A percentile compares a stretch with the other conserved stretches of the same genome.
Conservation (phyloP, 2,113 vertebrate species). For the Platichthys stellatus region DNA sequence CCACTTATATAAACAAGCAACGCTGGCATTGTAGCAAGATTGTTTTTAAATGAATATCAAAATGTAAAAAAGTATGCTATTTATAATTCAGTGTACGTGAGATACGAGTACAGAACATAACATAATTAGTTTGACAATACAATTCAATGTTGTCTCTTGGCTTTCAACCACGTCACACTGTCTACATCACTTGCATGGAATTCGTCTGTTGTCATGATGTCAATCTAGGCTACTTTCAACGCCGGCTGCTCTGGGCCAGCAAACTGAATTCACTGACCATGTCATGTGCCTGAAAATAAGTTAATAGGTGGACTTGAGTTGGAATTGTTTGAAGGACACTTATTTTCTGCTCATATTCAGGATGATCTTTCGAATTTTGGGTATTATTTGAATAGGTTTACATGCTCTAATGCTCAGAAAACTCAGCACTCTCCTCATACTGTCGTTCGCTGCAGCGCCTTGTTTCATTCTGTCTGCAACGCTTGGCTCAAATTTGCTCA, state of each 20-base stretch:
- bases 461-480: too few relatives aligned
- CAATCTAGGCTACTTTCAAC: not conserved
- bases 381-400: too few relatives aligned
- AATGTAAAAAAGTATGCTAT: not conserved
- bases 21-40: conserved; percentile 2
- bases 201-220: not conserved
- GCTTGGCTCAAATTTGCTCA: not conserved
- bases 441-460: too few relatives aligned
- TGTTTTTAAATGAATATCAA: conserved; percentile 1
- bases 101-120: not conserved
- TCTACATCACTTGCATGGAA: not conserved
- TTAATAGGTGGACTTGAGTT: too few relatives aligned
- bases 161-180: conserved; percentile 1
- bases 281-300: too few relatives aligned
- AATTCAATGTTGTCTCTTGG: not conserved
- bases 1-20: conserved; percentile 40
- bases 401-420: too few relatives aligned
- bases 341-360: too few relatives aligned
- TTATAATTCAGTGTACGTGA: not conserved
- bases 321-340: too few relatives aligned
- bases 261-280: too few relatives aligned
- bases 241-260: too few relatives aligned
- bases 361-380: too few relatives aligned
- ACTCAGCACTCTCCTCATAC: too few relatives aligned
- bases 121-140: not conserved